These are phyloP conservation scores for Nasalis larvatus DNA, from an alignment of 2,113 vertebrate species.

Conservation along the genomic window DNA sequence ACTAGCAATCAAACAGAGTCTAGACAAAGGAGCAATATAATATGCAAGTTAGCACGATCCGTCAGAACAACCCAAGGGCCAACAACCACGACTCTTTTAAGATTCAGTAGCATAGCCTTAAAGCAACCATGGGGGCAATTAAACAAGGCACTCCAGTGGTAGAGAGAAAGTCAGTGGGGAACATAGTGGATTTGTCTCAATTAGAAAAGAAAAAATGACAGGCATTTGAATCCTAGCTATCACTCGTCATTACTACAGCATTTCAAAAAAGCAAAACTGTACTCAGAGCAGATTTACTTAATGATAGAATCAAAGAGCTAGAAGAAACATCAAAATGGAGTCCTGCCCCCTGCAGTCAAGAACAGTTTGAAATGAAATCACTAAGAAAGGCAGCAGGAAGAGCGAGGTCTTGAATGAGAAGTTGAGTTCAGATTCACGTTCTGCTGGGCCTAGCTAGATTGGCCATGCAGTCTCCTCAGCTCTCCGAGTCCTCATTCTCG, in stretches of 20 bases:
- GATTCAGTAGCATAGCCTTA: background rate
- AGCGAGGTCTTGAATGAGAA: background rate
- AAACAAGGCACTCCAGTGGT: background rate
- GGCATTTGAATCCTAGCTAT: conserved; percentile 18
- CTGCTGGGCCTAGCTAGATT: rapidly evolving
- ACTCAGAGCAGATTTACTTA: conserved; percentile 32
- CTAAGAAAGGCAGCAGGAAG: background rate
- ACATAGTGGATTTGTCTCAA: conserved; percentile 6
- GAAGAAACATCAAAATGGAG: conserved; percentile 1
- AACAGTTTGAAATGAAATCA: background rate
- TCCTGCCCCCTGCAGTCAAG: background rate
- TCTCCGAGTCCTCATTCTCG: background rate
- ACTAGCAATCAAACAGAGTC: background rate
- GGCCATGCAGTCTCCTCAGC: background rate
- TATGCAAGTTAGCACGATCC: rapidly evolving
- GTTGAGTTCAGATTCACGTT: background rate
- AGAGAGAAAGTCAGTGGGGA: background rate
- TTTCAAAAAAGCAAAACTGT: conserved; percentile 19
- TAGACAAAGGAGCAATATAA: background rate
- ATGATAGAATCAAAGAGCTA: conserved; percentile 11
- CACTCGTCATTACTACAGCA: conserved; percentile 15
- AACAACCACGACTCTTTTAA: background rate
- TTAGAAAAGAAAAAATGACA: conserved; percentile 34
- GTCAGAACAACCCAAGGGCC: background rate
- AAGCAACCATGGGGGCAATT: background rate